Conservation (phyloP, 2,797 vertebrate genomes). For the Hirundo rustica region DNA sequence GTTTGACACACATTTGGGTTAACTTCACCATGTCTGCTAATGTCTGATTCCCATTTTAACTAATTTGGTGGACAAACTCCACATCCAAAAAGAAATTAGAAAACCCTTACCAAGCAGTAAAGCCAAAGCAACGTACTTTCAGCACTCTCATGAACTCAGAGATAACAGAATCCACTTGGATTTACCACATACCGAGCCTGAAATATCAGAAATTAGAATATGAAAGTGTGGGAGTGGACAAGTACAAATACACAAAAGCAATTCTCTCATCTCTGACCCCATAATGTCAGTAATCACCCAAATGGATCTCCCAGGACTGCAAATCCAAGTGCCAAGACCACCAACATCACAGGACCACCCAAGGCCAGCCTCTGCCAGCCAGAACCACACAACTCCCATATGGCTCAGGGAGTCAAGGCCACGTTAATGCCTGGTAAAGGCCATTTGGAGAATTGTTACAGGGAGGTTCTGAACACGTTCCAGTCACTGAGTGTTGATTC, state of each 20-base stretch:
- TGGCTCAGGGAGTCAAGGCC: neutral
- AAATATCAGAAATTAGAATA: neutral
- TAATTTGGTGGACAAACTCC: neutral
- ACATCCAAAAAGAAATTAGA: neutral
- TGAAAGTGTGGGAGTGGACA: neutral
- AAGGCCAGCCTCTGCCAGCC: constrained; percentile 7
- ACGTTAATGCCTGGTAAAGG: neutral
- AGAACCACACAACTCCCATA: neutral
- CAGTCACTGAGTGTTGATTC: constrained; percentile 64
- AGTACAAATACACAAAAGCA: neutral
- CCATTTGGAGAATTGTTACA: constrained; percentile 40
- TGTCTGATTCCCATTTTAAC: neutral
- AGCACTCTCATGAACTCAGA: neutral
- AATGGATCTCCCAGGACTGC: neutral
- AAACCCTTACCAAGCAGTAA: neutral
- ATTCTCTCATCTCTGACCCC: neutral
- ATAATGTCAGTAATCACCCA: neutral
- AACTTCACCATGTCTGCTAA: neutral
- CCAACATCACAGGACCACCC: neutral
- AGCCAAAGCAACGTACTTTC: neutral
- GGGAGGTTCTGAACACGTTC: constrained; percentile 39
- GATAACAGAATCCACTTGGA: neutral
- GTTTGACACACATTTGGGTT: neutral
- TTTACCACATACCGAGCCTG: neutral
- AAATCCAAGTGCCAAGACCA: neutral